Evolutionary conservation across 2,113 vertebrate species (phyloP).

Genomic region (Chascanopsetta lugubris): DNA sequence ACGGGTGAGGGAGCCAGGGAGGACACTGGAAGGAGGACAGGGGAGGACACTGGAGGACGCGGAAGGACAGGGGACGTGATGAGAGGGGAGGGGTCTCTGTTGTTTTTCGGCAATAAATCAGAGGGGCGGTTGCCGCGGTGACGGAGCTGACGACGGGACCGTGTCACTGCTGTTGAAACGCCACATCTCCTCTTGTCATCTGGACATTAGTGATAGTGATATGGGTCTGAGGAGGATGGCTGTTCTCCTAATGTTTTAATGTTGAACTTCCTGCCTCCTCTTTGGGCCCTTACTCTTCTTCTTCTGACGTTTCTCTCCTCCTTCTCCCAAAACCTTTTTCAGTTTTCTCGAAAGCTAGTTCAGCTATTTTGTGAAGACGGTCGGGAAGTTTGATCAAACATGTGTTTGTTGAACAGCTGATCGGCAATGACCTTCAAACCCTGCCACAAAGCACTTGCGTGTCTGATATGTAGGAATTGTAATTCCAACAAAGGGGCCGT

Average conservation of each 20-base stretch:
- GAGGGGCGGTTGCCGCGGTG: constrained; percentile 31
- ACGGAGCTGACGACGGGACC: constrained; percentile 45
- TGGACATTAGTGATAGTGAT: not conserved
- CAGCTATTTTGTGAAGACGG: no score
- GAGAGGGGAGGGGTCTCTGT: constrained; percentile 21
- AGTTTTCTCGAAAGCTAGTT: no score
- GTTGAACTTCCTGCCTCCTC: not conserved
- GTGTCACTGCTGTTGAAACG: constrained; percentile 20
- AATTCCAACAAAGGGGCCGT: no score
- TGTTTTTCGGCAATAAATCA: constrained; percentile 55
- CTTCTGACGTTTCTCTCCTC: not conserved
- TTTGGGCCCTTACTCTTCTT: not conserved
- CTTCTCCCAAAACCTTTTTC: no score
- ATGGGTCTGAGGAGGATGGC: constrained; percentile 9
- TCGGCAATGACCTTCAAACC: no score
- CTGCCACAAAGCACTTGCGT: no score
- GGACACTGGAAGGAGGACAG: constrained; percentile 9
- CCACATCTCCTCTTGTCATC: constrained; percentile 4
- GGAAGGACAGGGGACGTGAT: constrained; percentile 13
- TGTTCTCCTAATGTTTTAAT: not conserved
- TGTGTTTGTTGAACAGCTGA: no score
- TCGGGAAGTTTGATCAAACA: no score
- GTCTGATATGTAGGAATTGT: no score
- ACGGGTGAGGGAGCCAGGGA: constrained; percentile 39
- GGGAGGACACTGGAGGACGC: no score